Conservation (phyloP, 2,113 vertebrate genomes). For the Cynoglossus semilaevis region DNA sequence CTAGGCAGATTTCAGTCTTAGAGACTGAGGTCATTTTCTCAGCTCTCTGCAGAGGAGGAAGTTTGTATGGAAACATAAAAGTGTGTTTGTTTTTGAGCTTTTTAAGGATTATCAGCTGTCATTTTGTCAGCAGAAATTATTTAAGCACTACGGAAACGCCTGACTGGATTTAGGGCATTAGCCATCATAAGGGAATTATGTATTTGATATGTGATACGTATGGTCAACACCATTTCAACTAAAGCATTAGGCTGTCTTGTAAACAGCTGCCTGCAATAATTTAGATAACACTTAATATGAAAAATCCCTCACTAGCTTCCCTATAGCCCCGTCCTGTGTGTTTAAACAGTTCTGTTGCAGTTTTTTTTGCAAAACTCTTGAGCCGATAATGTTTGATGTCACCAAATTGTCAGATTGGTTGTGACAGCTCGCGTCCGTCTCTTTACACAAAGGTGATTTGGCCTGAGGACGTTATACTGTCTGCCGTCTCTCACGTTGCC, state of each 20-base stretch:
- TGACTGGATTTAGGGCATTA: constrained; percentile 59
- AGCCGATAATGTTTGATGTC: constrained; percentile 46
- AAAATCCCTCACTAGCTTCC: constrained; percentile 26
- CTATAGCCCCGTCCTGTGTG: constrained; percentile 1
- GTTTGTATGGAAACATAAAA: constrained; percentile 41
- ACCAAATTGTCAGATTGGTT: constrained; percentile 46
- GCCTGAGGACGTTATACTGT: constrained; percentile 44
- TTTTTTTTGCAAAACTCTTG: constrained; percentile 15
- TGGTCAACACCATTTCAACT: constrained; percentile 38
- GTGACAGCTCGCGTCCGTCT: constrained; percentile 58
- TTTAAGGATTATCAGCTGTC: constrained; percentile 53
- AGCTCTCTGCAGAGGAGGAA: constrained; percentile 26
- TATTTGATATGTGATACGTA: constrained; percentile 42
- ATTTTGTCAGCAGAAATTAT: constrained; percentile 54
- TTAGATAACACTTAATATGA: constrained; percentile 33
- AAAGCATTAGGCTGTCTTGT: constrained; percentile 1
- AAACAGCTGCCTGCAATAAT: constrained; percentile 16
- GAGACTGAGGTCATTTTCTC: constrained; percentile 6
- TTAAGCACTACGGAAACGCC: constrained; percentile 40
- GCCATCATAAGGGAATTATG: constrained; percentile 39
- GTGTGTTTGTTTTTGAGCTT: constrained; percentile 57
- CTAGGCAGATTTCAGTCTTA: constrained; percentile 15
- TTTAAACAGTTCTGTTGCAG: constrained; percentile 4
- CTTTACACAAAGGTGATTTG: constrained; percentile 44
- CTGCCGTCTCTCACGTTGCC: constrained; percentile 28